Conservation (phyloP, 1,140 invertebrate species). For the Drosophila bocki region DNA sequence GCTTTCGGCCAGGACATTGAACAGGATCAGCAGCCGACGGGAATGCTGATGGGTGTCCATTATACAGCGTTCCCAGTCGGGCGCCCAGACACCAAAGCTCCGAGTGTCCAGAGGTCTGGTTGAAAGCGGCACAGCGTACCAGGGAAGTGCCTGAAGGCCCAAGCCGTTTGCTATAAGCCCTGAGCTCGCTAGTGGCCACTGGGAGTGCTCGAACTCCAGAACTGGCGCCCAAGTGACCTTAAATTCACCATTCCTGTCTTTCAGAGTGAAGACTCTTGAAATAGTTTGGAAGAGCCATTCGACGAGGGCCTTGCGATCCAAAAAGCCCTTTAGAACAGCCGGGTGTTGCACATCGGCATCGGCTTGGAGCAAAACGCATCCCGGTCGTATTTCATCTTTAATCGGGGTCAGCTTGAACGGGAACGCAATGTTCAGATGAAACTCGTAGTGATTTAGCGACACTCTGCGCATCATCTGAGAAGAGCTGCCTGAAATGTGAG, state of each 20-base stretch:
- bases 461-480: not conserved
- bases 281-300: not conserved
- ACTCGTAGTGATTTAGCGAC: not conserved
- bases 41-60: not conserved
- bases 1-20: not conserved
- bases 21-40: not conserved
- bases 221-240: not conserved
- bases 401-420: not conserved
- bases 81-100: not conserved
- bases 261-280: not conserved
- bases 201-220: not conserved
- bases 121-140: not conserved
- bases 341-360: not conserved
- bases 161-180: not conserved
- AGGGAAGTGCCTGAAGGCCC: not conserved
- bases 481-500: not conserved
- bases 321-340: not conserved
- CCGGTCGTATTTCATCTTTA: not conserved
- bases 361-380: not conserved
- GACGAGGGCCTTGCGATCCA: not conserved
- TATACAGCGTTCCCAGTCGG: not conserved
- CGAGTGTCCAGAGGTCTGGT: not conserved
- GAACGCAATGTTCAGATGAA: not conserved
- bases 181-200: not conserved
- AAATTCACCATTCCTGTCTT: rapidly evolving